A percentile compares a stretch with the other conserved stretches of the same genome.
phyloP scores from a whole-genome alignment of 2,113 vertebrate genomes.

The Aix galericulata region DNA sequence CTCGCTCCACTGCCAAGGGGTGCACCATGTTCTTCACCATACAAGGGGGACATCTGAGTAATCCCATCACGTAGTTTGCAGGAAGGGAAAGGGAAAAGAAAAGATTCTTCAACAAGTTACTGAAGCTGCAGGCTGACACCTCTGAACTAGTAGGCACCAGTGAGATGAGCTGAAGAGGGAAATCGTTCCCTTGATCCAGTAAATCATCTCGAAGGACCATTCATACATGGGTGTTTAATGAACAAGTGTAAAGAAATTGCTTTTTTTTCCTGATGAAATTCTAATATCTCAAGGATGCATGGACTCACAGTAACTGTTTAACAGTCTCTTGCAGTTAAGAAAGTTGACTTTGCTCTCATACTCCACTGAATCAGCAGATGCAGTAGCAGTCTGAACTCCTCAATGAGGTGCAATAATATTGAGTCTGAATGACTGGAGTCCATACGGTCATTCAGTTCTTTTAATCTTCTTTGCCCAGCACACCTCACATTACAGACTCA shows the following conservation, averaged over 20 bases:
- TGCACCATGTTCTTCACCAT: background rate
- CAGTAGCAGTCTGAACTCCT: background rate
- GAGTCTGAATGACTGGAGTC: background rate
- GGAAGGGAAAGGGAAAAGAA: background rate
- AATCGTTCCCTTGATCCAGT: background rate
- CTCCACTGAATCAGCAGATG: background rate
- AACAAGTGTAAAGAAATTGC: background rate
- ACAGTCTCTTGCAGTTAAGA: background rate
- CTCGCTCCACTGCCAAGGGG: background rate
- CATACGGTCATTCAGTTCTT: background rate
- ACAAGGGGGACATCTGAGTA: background rate
- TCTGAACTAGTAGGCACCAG: background rate
- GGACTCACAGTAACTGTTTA: background rate
- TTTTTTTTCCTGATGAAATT: background rate
- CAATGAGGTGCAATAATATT: background rate
- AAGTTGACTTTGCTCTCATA: background rate
- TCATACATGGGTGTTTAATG: background rate
- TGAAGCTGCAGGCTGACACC: background rate
- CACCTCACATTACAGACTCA: background rate
- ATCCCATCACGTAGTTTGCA: background rate
- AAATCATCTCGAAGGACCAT: background rate
- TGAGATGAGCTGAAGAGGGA: background rate
- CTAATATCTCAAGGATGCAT: background rate
- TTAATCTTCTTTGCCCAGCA: constrained; percentile 38
- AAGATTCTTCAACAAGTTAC: background rate